Evolutionary conservation across 2,888 invertebrate genomes (phyloP).

Genomic region (Sesia apiformis): DNA sequence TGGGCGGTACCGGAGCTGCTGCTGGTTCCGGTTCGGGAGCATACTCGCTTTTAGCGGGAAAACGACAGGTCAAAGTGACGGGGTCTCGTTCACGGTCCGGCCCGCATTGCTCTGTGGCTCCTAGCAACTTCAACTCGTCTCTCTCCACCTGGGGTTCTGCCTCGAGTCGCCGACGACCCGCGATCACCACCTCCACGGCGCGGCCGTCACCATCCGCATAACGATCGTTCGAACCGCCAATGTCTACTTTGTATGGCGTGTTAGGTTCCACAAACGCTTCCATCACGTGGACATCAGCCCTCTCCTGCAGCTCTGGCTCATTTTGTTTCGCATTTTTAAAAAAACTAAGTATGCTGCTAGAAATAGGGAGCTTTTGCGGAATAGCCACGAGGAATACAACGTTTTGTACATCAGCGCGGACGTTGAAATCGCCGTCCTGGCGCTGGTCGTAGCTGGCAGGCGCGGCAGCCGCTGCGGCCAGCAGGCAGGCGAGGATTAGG

Average conservation of each 20-base stretch:
- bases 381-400: slow-evolving; percentile 80
- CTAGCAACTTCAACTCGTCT: slow-evolving; percentile 73
- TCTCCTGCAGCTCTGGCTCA: slow-evolving; percentile 34
- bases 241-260: slow-evolving; percentile 81
- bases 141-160: slow-evolving; percentile 26
- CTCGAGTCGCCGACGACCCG: slow-evolving; percentile 38
- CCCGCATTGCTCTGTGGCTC: slow-evolving; percentile 83
- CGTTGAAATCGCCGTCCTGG: slow-evolving; percentile 84
- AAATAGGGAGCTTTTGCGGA: slow-evolving; percentile 38
- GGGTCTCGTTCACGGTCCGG: slow-evolving; percentile 80
- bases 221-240: slow-evolving; percentile 41
- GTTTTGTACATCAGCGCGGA: slow-evolving; percentile 83
- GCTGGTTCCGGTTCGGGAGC: neutral
- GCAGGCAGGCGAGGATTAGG: slow-evolving; percentile 30
- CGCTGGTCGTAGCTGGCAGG: slow-evolving; percentile 78
- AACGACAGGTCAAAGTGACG: slow-evolving; percentile 76
- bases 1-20: slow-evolving; percentile 8
- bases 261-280: slow-evolving; percentile 78
- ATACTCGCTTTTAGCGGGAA: slow-evolving; percentile 7
- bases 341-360: slow-evolving; percentile 23
- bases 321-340: slow-evolving; percentile 21
- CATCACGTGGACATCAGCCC: slow-evolving; percentile 59
- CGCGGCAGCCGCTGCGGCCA: slow-evolving; percentile 38
- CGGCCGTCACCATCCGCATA: slow-evolving; percentile 33
- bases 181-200: slow-evolving; percentile 52